A percentile compares a stretch with the other conserved stretches of the same genome.
Conservation (phyloP, 2,113 vertebrate species). For the Tragulus kanchil region DNA sequence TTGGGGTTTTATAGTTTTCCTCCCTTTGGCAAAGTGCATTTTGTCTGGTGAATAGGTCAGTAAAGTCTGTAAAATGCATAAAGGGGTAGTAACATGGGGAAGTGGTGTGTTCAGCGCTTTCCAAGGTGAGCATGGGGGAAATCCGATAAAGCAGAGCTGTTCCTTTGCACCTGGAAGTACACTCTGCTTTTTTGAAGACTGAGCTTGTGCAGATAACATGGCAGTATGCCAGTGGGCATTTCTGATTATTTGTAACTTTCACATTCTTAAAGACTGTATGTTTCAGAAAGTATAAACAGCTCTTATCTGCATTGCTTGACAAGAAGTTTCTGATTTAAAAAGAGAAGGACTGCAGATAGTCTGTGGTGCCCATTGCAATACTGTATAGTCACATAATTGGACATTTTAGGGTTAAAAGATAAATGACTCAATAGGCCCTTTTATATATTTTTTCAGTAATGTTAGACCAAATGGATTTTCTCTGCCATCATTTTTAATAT, state of each 20-base stretch:
- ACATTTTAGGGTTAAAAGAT: slow-evolving; percentile 39
- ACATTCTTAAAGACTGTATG: background rate
- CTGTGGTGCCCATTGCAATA: no score
- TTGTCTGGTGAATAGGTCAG: slow-evolving; percentile 48
- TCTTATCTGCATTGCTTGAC: background rate
- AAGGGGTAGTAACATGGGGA: background rate
- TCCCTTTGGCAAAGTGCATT: slow-evolving; percentile 60
- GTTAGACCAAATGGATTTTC: slow-evolving; percentile 28
- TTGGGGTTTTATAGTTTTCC: slow-evolving; percentile 63
- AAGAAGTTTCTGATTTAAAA: slow-evolving; percentile 19
- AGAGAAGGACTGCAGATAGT: background rate
- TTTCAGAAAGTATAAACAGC: background rate
- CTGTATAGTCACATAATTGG: no score
- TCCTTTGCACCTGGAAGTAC: background rate
- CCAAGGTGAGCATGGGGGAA: background rate
- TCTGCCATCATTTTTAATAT: background rate
- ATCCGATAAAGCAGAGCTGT: background rate
- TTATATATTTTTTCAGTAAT: slow-evolving; percentile 18
- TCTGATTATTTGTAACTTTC: background rate
- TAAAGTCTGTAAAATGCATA: slow-evolving; percentile 32
- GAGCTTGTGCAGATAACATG: background rate
- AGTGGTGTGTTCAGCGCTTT: background rate
- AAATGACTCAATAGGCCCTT: background rate
- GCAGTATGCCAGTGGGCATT: background rate
- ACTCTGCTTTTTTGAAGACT: background rate